phyloP scores from a whole-genome alignment of 1,140 invertebrate genomes.

The Sycophaga agraensis region DNA sequence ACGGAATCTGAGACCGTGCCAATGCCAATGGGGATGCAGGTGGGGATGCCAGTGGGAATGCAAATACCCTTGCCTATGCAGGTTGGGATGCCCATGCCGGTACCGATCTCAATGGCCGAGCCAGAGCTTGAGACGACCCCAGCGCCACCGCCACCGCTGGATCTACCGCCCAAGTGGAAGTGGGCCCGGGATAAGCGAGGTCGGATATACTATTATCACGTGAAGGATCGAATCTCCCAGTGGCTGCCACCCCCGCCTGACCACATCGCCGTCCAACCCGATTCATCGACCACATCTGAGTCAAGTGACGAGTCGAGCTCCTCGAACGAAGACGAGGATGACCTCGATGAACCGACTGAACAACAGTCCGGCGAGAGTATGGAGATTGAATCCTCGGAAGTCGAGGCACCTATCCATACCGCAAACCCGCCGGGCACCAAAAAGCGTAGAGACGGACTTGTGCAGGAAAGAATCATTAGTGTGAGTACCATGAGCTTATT shows the following conservation, averaged over 20 bases:
- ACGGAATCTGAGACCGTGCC: too few species aligned
- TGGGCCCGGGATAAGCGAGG: conserved; percentile 78
- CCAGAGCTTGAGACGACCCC: conserved; percentile 9
- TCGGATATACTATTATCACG: conserved; percentile 88
- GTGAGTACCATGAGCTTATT: conserved; percentile 55
- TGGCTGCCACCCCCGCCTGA: conserved; percentile 79
- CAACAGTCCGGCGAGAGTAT: conserved; percentile 33
- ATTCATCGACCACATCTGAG: conserved; percentile 53
- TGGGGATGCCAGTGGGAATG: conserved; percentile 26
- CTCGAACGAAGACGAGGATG: conserved; percentile 59
- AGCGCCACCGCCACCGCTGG: conserved; percentile 61
- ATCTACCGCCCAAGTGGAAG: conserved; percentile 86
- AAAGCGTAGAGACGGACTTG: conserved; percentile 61
- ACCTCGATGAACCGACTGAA: conserved; percentile 25
- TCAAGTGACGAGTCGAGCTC: conserved; percentile 58
- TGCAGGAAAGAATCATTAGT: conserved; percentile 71
- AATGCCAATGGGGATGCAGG: background rate
- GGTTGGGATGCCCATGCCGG: background rate
- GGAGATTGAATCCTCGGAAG: conserved; percentile 31
- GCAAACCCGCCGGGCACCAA: conserved; percentile 36
- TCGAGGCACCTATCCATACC: background rate
- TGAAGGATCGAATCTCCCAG: conserved; percentile 78
- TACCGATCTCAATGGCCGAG: background rate
- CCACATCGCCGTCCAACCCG: conserved; percentile 56
- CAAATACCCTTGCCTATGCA: conserved; percentile 33